A percentile compares a stretch with the other conserved stretches of the same genome.
phyloP scores from a whole-genome alignment of 2,113 vertebrate species.

The Pontoporia blainvillei region DNA sequence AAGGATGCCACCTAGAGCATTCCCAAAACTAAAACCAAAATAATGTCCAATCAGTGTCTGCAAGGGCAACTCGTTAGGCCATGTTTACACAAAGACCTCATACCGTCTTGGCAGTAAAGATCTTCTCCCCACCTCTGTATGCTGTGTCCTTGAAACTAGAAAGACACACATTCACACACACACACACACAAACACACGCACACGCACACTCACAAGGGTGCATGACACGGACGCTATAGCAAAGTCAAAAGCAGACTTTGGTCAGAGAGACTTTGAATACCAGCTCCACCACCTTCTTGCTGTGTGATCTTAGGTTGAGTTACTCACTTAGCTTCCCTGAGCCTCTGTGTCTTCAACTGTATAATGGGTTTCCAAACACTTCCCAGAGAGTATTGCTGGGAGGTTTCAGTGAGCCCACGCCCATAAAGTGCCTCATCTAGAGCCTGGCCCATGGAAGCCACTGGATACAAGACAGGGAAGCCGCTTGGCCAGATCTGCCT shows the following conservation, averaged over 20 bases:
- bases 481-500: not conserved
- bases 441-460: not conserved
- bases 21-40: not conserved
- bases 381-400: not conserved
- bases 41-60: not conserved
- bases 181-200: not conserved
- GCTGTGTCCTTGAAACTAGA: not conserved
- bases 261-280: not conserved
- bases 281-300: not conserved
- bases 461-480: not conserved
- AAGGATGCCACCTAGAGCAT: not conserved
- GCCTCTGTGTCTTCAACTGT: not conserved
- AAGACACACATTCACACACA: not conserved
- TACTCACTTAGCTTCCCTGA: not conserved
- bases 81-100: not conserved
- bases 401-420: not conserved
- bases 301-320: not conserved
- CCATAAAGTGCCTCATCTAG: not conserved
- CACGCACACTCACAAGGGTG: not conserved
- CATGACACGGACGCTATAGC: not conserved
- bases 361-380: not conserved
- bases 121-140: not conserved
- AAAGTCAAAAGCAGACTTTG: slow-evolving; percentile 37
- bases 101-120: not conserved
- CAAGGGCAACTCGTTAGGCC: not conserved